Percentiles rank a stretch among this genome's conserved stretches.
Evolutionary conservation across 2,888 invertebrate species (phyloP).

Genomic region (Steromphala cineraria): DNA sequence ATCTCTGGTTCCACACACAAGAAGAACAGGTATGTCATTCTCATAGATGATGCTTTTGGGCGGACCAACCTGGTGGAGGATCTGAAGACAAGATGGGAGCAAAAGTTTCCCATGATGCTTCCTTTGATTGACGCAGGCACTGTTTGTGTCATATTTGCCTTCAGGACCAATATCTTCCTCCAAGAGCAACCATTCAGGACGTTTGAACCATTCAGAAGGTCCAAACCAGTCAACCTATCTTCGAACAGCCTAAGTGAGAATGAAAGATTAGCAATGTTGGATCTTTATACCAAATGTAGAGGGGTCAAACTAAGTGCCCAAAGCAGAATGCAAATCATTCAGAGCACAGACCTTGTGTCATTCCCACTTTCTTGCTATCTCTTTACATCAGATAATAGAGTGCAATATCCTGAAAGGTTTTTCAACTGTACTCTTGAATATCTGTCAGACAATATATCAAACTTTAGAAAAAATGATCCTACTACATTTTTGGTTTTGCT

Average conservation of each 20-base stretch:
- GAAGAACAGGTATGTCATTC: neutral
- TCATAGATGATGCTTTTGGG: neutral
- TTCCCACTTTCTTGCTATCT: neutral
- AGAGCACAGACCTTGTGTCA: neutral
- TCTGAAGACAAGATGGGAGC: neutral
- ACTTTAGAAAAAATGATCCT: neutral
- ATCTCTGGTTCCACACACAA: neutral
- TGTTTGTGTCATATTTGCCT: neutral
- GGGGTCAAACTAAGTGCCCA: neutral
- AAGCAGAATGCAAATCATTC: neutral
- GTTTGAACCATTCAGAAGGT: neutral
- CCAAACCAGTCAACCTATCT: neutral
- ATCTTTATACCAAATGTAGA: neutral
- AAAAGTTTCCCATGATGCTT: neutral
- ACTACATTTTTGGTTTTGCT: neutral
- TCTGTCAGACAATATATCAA: neutral
- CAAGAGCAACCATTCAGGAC: neutral
- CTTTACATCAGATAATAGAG: neutral
- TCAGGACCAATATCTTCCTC: neutral
- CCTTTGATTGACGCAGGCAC: neutral
- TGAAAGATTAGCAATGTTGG: neutral
- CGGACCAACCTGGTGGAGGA: neutral
- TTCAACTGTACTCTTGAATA: neutral
- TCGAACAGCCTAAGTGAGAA: neutral
- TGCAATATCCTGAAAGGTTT: neutral